These are phyloP conservation scores for Acronicta alni DNA, from an alignment of 2,888 invertebrate species.

Conservation along the genomic window DNA sequence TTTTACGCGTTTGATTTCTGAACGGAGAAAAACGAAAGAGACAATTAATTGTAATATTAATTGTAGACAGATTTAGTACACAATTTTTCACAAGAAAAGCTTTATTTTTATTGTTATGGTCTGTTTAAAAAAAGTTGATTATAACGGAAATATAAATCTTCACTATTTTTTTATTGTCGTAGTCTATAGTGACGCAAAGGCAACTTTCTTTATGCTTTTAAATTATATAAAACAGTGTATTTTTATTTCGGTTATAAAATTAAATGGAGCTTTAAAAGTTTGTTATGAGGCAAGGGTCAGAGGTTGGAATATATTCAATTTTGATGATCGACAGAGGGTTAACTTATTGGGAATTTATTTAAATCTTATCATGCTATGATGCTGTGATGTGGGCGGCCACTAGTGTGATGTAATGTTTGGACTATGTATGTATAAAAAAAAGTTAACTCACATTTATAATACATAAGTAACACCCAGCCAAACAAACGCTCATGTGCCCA, in stretches of 20 bases:
- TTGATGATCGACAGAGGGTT: slow-evolving; percentile 57
- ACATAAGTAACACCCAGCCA: too few relatives aligned
- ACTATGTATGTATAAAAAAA: too few relatives aligned
- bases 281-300: slow-evolving; percentile 46
- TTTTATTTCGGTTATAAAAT: slow-evolving; percentile 54
- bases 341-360: slow-evolving; percentile 53
- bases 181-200: slow-evolving; percentile 28
- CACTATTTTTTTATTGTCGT: slow-evolving; percentile 36
- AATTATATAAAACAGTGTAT: slow-evolving; percentile 46
- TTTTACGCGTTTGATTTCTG: slow-evolving; percentile 13
- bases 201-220: slow-evolving; percentile 41
- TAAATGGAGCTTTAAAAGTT: slow-evolving; percentile 48
- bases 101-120: neutral
- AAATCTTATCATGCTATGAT: slow-evolving; percentile 38
- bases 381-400: slow-evolving; percentile 42
- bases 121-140: slow-evolving; percentile 36
- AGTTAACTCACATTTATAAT: too few relatives aligned
- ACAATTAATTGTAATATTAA: slow-evolving; percentile 27
- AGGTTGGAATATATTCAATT: slow-evolving; percentile 53
- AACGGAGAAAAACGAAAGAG: slow-evolving; percentile 9
- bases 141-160: slow-evolving; percentile 39
- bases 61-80: slow-evolving; percentile 2
- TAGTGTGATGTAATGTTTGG: slow-evolving; percentile 4
- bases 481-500: too few relatives aligned
- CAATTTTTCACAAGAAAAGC: slow-evolving; percentile 7